These are phyloP conservation scores for Monopterus albus DNA, from an alignment of 2,113 vertebrate species.

Conservation along the genomic window DNA sequence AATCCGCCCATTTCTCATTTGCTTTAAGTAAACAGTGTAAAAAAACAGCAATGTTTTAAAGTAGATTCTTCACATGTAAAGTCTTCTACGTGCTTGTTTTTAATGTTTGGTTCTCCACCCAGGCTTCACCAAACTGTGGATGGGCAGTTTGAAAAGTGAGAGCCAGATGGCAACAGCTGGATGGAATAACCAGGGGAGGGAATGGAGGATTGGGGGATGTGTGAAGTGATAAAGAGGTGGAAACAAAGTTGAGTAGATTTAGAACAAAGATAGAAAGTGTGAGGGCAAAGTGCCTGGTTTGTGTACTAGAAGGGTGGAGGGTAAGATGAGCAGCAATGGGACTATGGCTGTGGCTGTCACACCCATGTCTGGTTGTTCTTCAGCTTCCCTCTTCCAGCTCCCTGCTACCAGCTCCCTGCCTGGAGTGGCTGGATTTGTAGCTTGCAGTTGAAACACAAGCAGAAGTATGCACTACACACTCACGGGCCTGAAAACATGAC, in stretches of 20 bases:
- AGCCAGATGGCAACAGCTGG: conserved; percentile 53
- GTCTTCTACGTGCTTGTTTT: conserved; percentile 13
- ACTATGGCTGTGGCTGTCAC: conserved; percentile 9
- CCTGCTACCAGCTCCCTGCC: conserved; percentile 3
- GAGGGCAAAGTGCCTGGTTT: neutral
- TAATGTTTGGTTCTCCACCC: conserved; percentile 25
- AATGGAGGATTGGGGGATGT: neutral
- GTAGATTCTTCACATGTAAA: conserved; percentile 26
- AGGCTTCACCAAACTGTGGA: conserved; percentile 35
- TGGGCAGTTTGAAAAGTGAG: conserved; percentile 5
- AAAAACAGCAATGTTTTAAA: too few relatives aligned
- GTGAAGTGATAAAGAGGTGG: conserved; percentile 6
- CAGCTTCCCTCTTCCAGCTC: conserved; percentile 2
- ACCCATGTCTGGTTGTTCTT: conserved; percentile 18
- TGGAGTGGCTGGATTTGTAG: neutral
- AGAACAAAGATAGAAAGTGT: conserved; percentile 6
- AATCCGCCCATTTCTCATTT: too few relatives aligned
- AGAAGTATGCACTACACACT: neutral
- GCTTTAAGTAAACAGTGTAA: too few relatives aligned
- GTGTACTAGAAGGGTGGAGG: conserved; percentile 19
- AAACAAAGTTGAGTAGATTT: conserved; percentile 18
- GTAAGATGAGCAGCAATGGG: conserved; percentile 17
- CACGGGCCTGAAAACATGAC: neutral
- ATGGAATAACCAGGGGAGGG: conserved; percentile 1
- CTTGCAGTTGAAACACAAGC: neutral